Evolutionary conservation across 2,888 invertebrate species (phyloP).

Genomic region (Pseudococcus viburni): DNA sequence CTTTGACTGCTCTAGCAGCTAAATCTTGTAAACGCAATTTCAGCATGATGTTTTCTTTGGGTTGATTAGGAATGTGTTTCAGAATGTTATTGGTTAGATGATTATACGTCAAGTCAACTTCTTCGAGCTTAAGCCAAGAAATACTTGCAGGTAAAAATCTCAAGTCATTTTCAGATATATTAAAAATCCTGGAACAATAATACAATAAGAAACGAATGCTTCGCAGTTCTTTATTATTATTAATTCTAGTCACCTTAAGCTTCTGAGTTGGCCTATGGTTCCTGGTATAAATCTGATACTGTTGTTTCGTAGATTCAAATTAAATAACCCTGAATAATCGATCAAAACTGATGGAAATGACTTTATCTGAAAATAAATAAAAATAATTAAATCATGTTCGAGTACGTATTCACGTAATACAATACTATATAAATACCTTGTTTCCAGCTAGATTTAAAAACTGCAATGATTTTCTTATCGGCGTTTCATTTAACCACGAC

Average conservation of each 20-base stretch:
- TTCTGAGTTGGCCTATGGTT: constrained; percentile 28
- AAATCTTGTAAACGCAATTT: constrained; percentile 51
- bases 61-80: not conserved
- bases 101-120: constrained; percentile 60
- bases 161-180: constrained; percentile 58
- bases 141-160: constrained; percentile 58
- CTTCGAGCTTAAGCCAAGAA: not conserved
- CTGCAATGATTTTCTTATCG: constrained; percentile 54
- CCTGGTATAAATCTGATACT: constrained; percentile 36
- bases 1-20: constrained; percentile 10
- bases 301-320: constrained; percentile 54
- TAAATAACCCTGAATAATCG: constrained; percentile 13
- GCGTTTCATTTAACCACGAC: constrained; percentile 48
- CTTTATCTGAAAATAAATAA: constrained; percentile 45
- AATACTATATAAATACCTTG: not conserved
- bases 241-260: constrained; percentile 1
- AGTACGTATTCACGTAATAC: not conserved
- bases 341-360: constrained; percentile 54
- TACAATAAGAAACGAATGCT: not conserved
- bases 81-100: constrained; percentile 46
- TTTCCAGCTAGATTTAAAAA: constrained; percentile 62
- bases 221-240: not conserved
- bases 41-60: not conserved
- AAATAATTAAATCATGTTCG: not conserved
- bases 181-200: constrained; percentile 20